A percentile compares a stretch with the other conserved stretches of the same genome.
Conservation (phyloP, 1,140 invertebrate species). For the Scaptomyza montana region DNA sequence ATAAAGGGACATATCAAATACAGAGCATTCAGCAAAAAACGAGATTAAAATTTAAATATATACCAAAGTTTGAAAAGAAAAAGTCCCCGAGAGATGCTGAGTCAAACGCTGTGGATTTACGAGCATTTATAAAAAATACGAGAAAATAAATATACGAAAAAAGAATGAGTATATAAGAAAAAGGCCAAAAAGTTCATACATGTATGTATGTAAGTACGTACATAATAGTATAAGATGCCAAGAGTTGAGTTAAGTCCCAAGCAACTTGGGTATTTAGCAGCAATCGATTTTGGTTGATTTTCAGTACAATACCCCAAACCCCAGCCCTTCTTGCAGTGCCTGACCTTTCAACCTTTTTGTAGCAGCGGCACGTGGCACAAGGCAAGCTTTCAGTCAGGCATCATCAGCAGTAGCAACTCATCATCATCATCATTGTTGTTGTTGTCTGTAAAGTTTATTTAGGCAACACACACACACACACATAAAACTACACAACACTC, state of each 20-base stretch:
- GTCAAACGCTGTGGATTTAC: conserved; percentile 74
- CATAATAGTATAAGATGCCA: conserved; percentile 15
- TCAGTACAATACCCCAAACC: conserved; percentile 7
- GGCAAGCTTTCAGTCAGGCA: conserved; percentile 35
- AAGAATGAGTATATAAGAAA: no score
- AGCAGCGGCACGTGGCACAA: conserved; percentile 67
- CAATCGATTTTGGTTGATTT: conserved; percentile 80
- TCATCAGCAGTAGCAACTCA: conserved; percentile 31
- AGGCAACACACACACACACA: conserved; percentile 54
- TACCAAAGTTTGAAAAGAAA: conserved; percentile 41
- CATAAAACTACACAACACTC: conserved; percentile 56
- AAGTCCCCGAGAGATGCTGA: conserved; percentile 39
- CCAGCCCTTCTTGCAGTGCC: conserved; percentile 32
- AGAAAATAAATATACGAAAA: conserved; percentile 33
- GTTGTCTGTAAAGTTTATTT: conserved; percentile 81
- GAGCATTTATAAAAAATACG: conserved; percentile 28
- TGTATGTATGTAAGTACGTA: conserved; percentile 6
- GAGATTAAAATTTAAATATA: conserved; percentile 67
- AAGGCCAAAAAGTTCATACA: conserved; percentile 19
- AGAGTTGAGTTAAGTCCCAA: conserved; percentile 71
- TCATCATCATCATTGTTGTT: conserved; percentile 50
- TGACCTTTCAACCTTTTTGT: conserved; percentile 78
- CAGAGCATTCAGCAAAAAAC: conserved; percentile 11
- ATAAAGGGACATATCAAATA: neutral
- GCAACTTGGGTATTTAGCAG: conserved; percentile 78